These are phyloP conservation scores for Barbus barbus DNA, from an alignment of 2,113 vertebrate genomes.

Conservation along the genomic window DNA sequence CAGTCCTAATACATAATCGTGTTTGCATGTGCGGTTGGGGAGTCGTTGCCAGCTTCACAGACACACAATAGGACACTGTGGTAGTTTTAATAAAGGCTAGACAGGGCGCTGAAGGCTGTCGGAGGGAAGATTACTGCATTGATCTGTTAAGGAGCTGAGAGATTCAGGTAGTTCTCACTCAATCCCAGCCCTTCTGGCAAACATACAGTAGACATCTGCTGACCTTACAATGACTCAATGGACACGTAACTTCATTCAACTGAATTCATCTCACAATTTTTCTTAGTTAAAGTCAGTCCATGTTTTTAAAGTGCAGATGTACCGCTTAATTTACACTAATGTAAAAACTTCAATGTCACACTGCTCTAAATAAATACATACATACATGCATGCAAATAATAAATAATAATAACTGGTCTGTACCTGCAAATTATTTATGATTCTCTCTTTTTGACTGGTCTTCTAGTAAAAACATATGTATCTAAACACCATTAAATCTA, in stretches of 20 bases:
- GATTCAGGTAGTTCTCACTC: conserved; percentile 4
- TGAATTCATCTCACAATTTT: not conserved
- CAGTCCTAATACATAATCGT: conserved; percentile 2
- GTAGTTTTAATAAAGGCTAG: not conserved
- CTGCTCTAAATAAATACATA: not conserved
- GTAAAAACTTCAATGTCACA: not conserved
- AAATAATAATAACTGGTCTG: too few species aligned
- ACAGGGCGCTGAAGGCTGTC: not conserved
- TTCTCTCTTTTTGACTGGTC: not conserved
- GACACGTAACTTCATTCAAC: not conserved
- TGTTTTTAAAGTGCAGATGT: not conserved
- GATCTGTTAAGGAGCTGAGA: conserved; percentile 23
- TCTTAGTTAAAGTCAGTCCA: not conserved
- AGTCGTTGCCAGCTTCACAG: not conserved
- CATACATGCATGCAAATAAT: too few species aligned
- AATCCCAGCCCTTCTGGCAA: conserved; percentile 1
- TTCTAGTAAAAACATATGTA: not conserved
- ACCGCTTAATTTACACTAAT: not conserved
- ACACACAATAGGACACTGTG: conserved; percentile 2
- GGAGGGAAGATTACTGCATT: conserved; percentile 25
- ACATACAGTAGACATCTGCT: not conserved
- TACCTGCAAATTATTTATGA: too few species aligned
- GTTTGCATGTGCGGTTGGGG: not conserved
- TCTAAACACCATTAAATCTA: not conserved
- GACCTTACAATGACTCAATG: not conserved